Conservation (phyloP, 1,140 invertebrate genomes). For the Oedothorax gibbosus region DNA sequence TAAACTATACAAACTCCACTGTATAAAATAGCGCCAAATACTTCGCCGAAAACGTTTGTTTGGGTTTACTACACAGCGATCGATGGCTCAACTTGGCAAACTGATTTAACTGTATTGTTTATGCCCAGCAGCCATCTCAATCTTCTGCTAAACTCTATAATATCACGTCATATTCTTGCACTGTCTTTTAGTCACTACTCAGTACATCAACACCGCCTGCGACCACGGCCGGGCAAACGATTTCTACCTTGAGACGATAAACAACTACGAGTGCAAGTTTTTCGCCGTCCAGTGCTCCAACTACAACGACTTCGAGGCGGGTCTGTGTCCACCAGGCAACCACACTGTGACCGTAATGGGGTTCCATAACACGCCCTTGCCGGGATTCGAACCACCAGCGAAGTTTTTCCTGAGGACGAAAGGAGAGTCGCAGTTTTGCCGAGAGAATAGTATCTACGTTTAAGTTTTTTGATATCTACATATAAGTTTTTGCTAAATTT, state of each 20-base stretch:
- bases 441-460: conserved; percentile 13
- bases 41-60: neutral
- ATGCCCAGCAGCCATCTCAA: no score
- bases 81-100: neutral
- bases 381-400: neutral
- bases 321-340: conserved; percentile 17
- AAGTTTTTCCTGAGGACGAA: conserved; percentile 44
- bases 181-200: conserved; percentile 68
- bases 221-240: conserved; percentile 6
- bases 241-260: conserved; percentile 28
- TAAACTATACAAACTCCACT: neutral
- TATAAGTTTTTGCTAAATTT: no score
- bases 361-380: neutral
- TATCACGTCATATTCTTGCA: neutral
- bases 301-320: conserved; percentile 28
- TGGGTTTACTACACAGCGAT: neutral
- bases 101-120: neutral
- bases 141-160: no score
- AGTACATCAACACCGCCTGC: conserved; percentile 17
- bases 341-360: conserved; percentile 29
- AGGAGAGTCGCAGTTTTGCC: neutral
- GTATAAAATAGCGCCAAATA: neutral
- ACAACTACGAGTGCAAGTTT: neutral
- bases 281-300: conserved; percentile 17
- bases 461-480: no score